Evolutionary conservation across 1,140 invertebrate genomes (phyloP), one percentile per base, ranked within the genome.

Genomic region (Drosophila paulistorum): DNA sequence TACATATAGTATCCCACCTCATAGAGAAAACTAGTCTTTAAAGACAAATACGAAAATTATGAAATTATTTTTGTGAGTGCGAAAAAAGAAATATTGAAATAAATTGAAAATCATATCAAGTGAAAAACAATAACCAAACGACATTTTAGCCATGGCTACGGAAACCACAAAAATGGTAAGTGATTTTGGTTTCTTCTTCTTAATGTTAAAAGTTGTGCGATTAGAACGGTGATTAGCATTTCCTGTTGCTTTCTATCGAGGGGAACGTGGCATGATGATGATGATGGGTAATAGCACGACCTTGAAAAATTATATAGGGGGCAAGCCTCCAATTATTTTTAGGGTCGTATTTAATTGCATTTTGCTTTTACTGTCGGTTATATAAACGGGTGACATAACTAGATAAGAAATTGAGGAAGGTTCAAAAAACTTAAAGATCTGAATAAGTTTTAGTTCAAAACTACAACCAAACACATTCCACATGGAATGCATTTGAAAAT

Each of bases 131-230:
- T 26, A 26, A 26, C 23, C 30, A 30, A 30, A 30, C 30, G 30
- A 42, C 67, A 62, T 41, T 30, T 48, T 54, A 71, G 48, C 55
- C 64, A 86, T 87, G 79, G 82, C 82, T 37, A 85, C 79, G 58
- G 81, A 85, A 65, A 85, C 82, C 2, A 85, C 68, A 17, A 85
- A 85, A 85, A 85, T 85, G 81, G 81, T 86, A 55, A 85, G 81
- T 62, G 60, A 64, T 17, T 66, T 54, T 69, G 23, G 11, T 9
- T 23, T 20, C 7, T 14, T 17, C 14, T 17, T 17, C 20, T 59
- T 48, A 13, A 45, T 59, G 60, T 42, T 76, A 64, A 76, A 76
- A 64, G 54, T 11, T 11, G 33, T 14, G 73, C 41, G 65, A 68
- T 75, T 69, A 76, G 59, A 63, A 41, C 37, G 41, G 73, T 70